Percentiles rank a stretch among this genome's conserved stretches.
Evolutionary conservation across 2,113 vertebrate genomes (phyloP).

Genomic region (Plecturocebus donacophilus): DNA sequence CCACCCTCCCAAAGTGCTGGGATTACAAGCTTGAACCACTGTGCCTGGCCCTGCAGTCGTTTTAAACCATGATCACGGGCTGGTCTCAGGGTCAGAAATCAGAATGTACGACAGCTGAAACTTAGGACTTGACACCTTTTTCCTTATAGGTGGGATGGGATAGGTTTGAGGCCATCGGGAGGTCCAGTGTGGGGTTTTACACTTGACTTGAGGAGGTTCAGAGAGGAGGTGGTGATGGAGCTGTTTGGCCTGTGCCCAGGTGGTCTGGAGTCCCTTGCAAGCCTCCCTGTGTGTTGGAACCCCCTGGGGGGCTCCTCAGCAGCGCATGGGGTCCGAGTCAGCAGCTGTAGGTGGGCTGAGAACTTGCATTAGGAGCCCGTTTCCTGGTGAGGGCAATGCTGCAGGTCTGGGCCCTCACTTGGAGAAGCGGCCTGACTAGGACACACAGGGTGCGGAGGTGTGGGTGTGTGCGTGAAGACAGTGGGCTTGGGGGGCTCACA

Average conservation of each 20-base stretch:
- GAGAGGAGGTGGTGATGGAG: fast-evolving
- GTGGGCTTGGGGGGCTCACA: fast-evolving
- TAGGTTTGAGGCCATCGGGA: fast-evolving
- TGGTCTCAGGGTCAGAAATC: background rate
- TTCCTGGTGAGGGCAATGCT: too few species aligned
- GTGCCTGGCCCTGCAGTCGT: background rate
- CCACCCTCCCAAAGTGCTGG: background rate
- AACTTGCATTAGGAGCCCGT: too few species aligned
- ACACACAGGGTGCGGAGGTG: background rate
- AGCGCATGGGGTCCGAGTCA: fast-evolving
- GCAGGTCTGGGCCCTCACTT: fast-evolving
- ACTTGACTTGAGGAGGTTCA: fast-evolving
- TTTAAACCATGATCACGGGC: background rate
- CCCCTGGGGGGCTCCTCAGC: background rate
- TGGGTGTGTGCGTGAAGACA: too few species aligned
- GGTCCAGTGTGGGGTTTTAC: fast-evolving
- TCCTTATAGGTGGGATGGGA: background rate
- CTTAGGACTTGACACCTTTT: fast-evolving
- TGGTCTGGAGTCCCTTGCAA: fast-evolving
- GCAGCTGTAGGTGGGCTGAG: background rate
- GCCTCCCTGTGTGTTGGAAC: fast-evolving
- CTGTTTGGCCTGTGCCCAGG: fast-evolving
- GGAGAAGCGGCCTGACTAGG: background rate
- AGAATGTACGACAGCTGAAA: fast-evolving
- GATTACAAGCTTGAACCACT: background rate